Evolutionary conservation across 2,888 invertebrate species (phyloP), one percentile per base, ranked within the genome.

Genomic region (Malthinus seriepunctatus): DNA sequence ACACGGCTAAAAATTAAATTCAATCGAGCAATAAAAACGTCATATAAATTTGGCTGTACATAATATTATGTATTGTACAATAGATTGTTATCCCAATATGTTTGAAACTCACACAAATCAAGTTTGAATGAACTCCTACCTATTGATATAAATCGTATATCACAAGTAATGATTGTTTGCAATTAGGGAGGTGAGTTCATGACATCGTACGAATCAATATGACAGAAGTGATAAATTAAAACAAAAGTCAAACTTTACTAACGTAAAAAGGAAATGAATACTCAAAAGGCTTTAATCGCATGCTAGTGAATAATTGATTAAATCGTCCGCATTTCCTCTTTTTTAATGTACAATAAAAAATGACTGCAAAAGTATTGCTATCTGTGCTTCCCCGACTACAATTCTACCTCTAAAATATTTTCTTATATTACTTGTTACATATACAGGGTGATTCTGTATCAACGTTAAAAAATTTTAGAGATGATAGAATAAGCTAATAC

Each of bases 41-140:
- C 69, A 67, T 64, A 70, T 66, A 67, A 69, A 69, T 69, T 67
- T 56, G 62, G 58, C 63, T 60, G 65, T 67, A 66, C 68, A 67
- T 64, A 67, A 67, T 67, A 67, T 65, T 65, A 66, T 64, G 63
- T 62, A 60, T 62, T 56, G 61, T 69, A 73, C 73, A 73, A 74
- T 70, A 69, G 71, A 62, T 60, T 65, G 70, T 67, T 71, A 73
- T 72, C 72, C 71, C 72, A 73, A 71, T 74, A 69, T 73, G 73
- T 72, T 71, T 72, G 69, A 69, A 70, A 66, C 70, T 67, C 71
- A 67, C 71, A 72, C 72, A 74, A 75, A 75, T 74, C 73, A 69
- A 63, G 63, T 64, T 62, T 67, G 71, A 72, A 69, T 70, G 67
- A 69, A 70, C 70, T 69, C 23, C 63, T 65, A 68, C 69, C 69